Conservation (phyloP, 2,888 invertebrate genomes). For the Xylota segnis region DNA sequence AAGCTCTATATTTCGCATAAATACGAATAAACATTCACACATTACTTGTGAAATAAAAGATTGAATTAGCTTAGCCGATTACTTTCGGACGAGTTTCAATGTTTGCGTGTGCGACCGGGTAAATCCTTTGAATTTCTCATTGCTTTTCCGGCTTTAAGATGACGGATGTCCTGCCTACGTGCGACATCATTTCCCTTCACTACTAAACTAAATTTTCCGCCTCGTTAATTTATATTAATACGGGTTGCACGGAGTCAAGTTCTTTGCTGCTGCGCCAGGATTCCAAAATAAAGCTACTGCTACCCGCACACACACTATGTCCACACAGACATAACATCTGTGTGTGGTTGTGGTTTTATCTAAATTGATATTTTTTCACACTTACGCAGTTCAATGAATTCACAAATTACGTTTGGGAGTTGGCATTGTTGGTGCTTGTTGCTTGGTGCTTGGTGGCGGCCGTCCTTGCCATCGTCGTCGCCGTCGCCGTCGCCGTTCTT, state of each 20-base stretch:
- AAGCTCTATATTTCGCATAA: not conserved
- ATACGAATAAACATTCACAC: not conserved
- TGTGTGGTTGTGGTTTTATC: conserved; percentile 80
- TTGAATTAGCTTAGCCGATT: not conserved
- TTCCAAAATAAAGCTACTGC: conserved; percentile 34
- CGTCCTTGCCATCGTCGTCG: conserved; percentile 61
- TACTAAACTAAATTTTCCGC: conserved; percentile 85
- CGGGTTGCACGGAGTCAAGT: conserved; percentile 80
- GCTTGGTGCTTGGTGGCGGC: conserved; percentile 63
- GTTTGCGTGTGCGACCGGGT: conserved; percentile 23
- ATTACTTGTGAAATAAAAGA: not conserved
- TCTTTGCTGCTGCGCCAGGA: conserved; percentile 59
- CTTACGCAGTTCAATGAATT: conserved; percentile 85
- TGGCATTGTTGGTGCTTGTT: conserved; percentile 79
- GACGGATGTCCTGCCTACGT: conserved; percentile 83
- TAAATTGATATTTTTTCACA: conserved; percentile 85
- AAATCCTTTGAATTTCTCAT: conserved; percentile 63
- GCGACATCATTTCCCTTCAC: conserved; percentile 78
- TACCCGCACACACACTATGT: too few relatives aligned
- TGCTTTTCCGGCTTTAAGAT: conserved; percentile 67
- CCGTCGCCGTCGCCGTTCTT: conserved; percentile 65
- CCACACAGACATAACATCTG: conserved; percentile 15
- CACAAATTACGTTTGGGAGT: conserved; percentile 85
- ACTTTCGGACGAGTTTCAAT: not conserved
- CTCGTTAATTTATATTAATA: conserved; percentile 85